Percentiles rank a stretch among this genome's conserved stretches.
Conservation (phyloP, 2,113 vertebrate genomes). For the Dipodomys spectabilis region DNA sequence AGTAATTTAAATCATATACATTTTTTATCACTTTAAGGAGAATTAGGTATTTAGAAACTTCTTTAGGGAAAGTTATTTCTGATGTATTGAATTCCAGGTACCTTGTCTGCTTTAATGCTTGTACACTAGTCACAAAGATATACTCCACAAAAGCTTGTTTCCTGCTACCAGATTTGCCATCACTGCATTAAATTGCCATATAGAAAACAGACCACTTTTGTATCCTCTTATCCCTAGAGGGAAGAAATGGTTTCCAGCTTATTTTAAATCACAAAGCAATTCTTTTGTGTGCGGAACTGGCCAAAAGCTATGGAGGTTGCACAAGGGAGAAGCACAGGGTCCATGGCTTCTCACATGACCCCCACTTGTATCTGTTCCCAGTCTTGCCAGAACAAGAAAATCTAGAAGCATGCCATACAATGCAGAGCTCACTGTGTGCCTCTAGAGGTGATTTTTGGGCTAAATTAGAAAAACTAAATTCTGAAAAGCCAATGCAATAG, state of each 20-base stretch:
- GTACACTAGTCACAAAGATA: neutral
- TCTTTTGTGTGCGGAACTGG: slow-evolving; percentile 54
- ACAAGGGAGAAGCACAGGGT: slow-evolving; percentile 41
- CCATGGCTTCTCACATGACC: slow-evolving; percentile 31
- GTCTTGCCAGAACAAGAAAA: slow-evolving; percentile 39
- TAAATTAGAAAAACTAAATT: slow-evolving; percentile 64
- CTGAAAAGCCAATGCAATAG: slow-evolving; percentile 56
- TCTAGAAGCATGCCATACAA: neutral
- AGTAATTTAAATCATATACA: neutral
- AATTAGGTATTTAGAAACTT: slow-evolving; percentile 36
- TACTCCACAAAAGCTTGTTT: slow-evolving; percentile 20
- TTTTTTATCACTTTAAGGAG: slow-evolving; percentile 40
- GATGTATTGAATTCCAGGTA: neutral
- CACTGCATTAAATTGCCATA: slow-evolving; percentile 14
- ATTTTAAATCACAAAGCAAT: slow-evolving; percentile 72
- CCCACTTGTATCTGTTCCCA: slow-evolving; percentile 51
- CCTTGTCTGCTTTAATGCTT: neutral
- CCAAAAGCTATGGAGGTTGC: slow-evolving; percentile 34
- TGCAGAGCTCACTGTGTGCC: neutral
- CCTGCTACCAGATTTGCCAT: slow-evolving; percentile 12
- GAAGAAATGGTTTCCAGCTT: slow-evolving; percentile 50
- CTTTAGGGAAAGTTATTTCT: slow-evolving; percentile 50
- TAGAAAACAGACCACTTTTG: slow-evolving; percentile 63
- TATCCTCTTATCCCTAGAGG: slow-evolving; percentile 49
- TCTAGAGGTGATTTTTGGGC: neutral